Conservation (phyloP, 2,113 vertebrate genomes). For the Aptenodytes forsteri region DNA sequence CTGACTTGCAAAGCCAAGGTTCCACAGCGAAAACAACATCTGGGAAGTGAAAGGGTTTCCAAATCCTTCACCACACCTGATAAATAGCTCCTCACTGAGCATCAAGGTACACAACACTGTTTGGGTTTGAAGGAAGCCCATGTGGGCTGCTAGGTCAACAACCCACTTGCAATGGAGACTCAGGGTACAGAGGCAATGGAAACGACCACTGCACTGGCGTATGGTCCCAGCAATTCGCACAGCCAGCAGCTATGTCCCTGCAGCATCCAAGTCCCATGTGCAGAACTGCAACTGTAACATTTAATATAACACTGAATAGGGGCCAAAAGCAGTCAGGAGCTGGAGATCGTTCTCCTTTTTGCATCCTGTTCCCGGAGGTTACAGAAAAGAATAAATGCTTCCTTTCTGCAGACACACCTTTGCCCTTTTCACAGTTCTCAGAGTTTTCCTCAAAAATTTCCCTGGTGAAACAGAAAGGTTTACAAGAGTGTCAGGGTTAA, state of each 20-base stretch:
- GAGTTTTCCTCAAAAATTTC: neutral
- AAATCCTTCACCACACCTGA: neutral
- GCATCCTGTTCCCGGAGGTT: neutral
- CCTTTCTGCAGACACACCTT: neutral
- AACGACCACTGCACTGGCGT: accelerated
- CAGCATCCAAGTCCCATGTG: neutral
- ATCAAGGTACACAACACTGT: neutral
- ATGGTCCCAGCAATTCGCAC: neutral
- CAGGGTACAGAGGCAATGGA: neutral
- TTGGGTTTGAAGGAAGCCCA: neutral
- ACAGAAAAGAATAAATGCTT: neutral
- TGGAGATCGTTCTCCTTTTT: neutral
- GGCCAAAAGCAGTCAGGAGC: neutral
- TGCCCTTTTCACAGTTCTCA: neutral
- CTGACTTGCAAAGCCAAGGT: neutral
- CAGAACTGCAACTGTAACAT: neutral
- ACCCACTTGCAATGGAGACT: neutral
- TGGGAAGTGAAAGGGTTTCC: neutral
- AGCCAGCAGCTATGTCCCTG: neutral
- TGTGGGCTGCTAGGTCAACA: neutral
- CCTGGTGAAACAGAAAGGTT: neutral
- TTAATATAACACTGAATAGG: neutral
- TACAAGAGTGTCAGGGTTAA: neutral
- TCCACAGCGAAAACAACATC: neutral
- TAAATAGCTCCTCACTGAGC: neutral